phyloP scores from a whole-genome alignment of 2,888 invertebrate genomes.

The Drosophila melanosoma region DNA sequence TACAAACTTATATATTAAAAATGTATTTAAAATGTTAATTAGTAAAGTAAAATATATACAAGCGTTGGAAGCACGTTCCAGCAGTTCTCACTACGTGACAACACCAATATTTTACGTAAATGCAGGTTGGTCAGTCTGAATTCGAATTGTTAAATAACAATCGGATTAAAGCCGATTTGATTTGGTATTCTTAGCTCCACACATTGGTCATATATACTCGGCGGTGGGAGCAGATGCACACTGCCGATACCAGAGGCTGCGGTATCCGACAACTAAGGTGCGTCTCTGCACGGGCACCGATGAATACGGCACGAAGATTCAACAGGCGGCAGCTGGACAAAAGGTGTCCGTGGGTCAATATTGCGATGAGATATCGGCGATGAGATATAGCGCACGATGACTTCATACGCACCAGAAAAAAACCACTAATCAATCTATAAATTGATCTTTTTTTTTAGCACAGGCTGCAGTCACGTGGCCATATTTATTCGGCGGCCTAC shows the following conservation, averaged over 20 bases:
- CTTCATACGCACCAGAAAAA: conserved; percentile 90
- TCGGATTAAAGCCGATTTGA: neutral
- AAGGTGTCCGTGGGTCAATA: conserved; percentile 88
- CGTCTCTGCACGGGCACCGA: conserved; percentile 95
- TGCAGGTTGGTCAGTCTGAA: conserved; percentile 88
- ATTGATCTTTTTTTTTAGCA: conserved; percentile 86
- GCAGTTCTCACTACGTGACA: too few relatives aligned
- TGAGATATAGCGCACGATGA: conserved; percentile 89
- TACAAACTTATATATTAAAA: too few relatives aligned
- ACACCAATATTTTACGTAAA: conserved; percentile 99
- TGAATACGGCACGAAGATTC: conserved; percentile 97
- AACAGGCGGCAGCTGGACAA: conserved; percentile 89
- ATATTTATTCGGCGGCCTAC: conserved; percentile 94
- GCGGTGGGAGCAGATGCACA: conserved; percentile 95
- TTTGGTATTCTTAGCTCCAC: conserved; percentile 89
- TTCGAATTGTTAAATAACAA: conserved; percentile 36
- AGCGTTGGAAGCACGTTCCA: too few relatives aligned
- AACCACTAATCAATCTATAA: neutral
- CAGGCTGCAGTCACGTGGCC: conserved; percentile 87
- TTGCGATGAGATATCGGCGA: conserved; percentile 89
- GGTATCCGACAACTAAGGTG: conserved; percentile 85
- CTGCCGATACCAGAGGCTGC: conserved; percentile 91
- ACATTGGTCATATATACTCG: conserved; percentile 97
- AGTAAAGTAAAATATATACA: too few relatives aligned
- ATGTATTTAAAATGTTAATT: too few relatives aligned